These are phyloP conservation scores for Gryllus longicercus DNA, from an alignment of 2,888 invertebrate species.

Conservation along the genomic window DNA sequence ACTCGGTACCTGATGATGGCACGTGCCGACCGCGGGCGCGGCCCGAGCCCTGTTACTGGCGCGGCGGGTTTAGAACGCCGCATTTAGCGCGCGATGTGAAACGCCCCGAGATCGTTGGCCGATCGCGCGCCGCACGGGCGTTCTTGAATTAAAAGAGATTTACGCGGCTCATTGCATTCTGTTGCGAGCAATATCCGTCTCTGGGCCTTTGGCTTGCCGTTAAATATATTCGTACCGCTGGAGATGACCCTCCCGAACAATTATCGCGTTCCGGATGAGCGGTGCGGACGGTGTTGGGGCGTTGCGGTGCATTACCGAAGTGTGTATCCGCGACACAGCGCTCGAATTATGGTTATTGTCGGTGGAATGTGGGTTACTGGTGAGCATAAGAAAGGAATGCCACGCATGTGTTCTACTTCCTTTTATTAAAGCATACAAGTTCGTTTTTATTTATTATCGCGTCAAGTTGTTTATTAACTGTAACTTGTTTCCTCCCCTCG, in stretches of 20 bases:
- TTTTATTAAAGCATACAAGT: too few relatives aligned
- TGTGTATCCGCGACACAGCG: background rate
- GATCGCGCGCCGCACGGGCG: background rate
- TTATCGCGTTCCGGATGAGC: background rate
- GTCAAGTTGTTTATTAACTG: too few relatives aligned
- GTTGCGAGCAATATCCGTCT: background rate
- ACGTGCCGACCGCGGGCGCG: background rate
- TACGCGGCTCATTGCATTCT: background rate
- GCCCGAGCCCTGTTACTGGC: background rate
- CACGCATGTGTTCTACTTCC: too few relatives aligned
- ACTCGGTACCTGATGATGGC: background rate
- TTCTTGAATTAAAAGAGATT: constrained; percentile 11
- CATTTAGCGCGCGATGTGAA: background rate
- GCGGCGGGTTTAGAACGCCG: background rate
- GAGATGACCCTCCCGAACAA: background rate
- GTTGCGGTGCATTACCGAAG: background rate
- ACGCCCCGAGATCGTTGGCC: background rate
- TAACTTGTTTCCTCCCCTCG: too few relatives aligned
- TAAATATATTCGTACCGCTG: background rate
- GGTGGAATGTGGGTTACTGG: background rate
- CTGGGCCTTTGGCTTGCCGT: background rate
- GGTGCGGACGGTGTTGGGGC: background rate
- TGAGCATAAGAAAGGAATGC: too few relatives aligned
- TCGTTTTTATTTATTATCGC: too few relatives aligned
- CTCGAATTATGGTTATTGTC: background rate